These are phyloP conservation scores for Mantis religiosa DNA, from an alignment of 2,888 invertebrate species.

Conservation along the genomic window DNA sequence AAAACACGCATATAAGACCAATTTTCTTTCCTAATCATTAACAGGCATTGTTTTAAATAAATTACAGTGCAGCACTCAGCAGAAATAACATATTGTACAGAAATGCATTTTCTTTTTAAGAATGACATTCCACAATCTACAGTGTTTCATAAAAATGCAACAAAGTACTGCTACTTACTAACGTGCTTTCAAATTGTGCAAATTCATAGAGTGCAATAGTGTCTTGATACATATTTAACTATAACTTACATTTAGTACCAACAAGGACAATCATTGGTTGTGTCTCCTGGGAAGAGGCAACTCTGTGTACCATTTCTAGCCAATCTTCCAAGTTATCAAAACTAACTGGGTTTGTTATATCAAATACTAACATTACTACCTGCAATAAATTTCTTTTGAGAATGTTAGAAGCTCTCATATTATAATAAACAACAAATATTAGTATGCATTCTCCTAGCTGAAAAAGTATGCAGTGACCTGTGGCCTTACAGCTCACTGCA, in stretches of 20 bases:
- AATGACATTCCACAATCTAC: background rate
- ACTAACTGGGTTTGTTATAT: conserved; percentile 74
- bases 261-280: conserved; percentile 58
- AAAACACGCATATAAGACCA: no score
- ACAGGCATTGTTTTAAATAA: no score
- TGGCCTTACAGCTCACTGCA: no score
- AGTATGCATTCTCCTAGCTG: no score
- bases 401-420: background rate
- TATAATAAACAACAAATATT: no score
- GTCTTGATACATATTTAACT: background rate
- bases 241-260: conserved; percentile 60
- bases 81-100: no score
- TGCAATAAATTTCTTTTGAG: conserved; percentile 42
- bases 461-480: no score
- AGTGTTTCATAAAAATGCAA: background rate
- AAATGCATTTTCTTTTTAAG: background rate
- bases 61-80: no score
- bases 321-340: conserved; percentile 73
- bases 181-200: background rate
- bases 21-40: no score
- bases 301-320: conserved; percentile 55
- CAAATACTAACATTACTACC: conserved; percentile 78
- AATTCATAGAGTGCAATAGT: background rate
- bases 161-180: background rate
- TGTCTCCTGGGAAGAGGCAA: conserved; percentile 46